These are phyloP conservation scores for Zoanthus sociatus DNA, from an alignment of 92 coral and sea anemone species.

Conservation along the genomic window DNA sequence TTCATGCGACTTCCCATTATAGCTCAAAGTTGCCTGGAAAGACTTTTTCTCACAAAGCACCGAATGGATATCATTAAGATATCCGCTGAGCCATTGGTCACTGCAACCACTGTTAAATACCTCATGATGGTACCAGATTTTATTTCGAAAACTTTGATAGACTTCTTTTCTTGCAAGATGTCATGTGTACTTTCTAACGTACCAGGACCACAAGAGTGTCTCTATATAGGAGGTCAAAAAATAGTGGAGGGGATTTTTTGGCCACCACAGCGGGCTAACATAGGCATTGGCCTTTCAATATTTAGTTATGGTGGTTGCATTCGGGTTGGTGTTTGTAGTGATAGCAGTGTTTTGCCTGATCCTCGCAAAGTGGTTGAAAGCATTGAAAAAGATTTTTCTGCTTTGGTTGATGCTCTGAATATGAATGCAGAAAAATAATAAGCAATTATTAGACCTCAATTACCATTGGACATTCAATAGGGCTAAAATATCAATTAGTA, in stretches of 20 bases:
- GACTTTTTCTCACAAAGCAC: constrained; percentile 84
- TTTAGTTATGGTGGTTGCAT: constrained; percentile 93
- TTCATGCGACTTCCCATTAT: constrained; percentile 88
- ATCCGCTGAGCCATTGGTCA: constrained; percentile 92
- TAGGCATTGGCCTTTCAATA: constrained; percentile 91
- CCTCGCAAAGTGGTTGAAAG: constrained; percentile 76
- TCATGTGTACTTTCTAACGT: constrained; percentile 95
- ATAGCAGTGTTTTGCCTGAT: constrained; percentile 75
- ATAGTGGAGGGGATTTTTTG: constrained; percentile 86
- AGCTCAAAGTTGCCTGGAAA: constrained; percentile 72
- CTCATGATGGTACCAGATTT: constrained; percentile 87
- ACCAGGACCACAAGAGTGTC: constrained; percentile 88
- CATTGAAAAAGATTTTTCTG: constrained; percentile 80
- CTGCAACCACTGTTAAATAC: constrained; percentile 79
- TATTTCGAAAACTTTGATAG: constrained; percentile 79
- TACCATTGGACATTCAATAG: background rate
- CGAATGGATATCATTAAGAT: constrained; percentile 95
- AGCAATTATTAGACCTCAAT: constrained; percentile 2
- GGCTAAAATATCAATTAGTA: no score
- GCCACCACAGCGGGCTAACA: constrained; percentile 90
- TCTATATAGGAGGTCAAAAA: constrained; percentile 85
- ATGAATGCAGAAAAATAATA: constrained; percentile 42
- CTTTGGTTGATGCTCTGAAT: constrained; percentile 77
- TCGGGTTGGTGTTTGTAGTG: constrained; percentile 83
- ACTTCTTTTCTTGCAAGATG: constrained; percentile 83